Evolutionary conservation across 2,797 vertebrate species (phyloP).

Genomic region (Dermochelys coriacea): DNA sequence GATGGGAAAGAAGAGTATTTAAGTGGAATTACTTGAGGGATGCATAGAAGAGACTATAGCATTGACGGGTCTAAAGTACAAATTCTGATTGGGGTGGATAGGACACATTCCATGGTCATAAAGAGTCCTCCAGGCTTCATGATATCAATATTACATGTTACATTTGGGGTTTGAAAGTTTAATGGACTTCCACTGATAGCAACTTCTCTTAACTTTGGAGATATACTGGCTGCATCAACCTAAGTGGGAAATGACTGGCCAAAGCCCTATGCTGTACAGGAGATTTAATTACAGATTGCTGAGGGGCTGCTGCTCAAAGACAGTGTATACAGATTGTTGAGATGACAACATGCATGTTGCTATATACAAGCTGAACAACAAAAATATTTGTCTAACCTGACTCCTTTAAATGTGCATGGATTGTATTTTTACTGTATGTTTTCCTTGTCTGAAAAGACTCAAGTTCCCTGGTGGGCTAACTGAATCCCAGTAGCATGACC

Average conservation of each 20-base stretch:
- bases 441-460: neutral
- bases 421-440: neutral
- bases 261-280: neutral
- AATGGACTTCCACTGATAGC: neutral
- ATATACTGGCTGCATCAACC: neutral
- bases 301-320: neutral
- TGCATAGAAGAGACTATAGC: neutral
- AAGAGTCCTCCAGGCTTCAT: neutral
- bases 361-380: neutral
- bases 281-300: neutral
- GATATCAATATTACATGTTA: neutral
- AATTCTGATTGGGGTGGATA: neutral
- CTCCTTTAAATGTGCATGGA: neutral
- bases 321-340: neutral
- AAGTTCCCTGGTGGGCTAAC: neutral
- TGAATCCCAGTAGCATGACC: neutral
- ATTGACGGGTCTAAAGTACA: neutral
- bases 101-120: neutral
- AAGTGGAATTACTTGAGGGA: neutral
- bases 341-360: neutral
- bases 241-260: accelerated
- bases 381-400: neutral
- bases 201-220: neutral
- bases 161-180: neutral
- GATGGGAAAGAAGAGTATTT: neutral